Conservation (phyloP, 1,140 invertebrate species). For the Meloidogyne chitwoodi region DNA sequence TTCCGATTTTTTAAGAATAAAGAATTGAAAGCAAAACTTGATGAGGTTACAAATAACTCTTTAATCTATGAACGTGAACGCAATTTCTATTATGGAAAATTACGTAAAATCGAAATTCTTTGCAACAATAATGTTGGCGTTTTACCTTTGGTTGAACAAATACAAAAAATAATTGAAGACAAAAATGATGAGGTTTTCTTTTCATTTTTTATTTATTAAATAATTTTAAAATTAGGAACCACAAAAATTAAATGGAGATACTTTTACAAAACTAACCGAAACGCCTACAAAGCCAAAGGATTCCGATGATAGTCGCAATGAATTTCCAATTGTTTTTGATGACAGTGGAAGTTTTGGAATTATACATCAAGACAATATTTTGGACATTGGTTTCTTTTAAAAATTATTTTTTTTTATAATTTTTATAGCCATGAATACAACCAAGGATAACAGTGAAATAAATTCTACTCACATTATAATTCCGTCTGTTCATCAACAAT, state of each 20-base stretch:
- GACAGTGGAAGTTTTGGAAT: neutral
- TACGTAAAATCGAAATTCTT: constrained; percentile 93
- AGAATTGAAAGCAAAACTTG: constrained; percentile 1
- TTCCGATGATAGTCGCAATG: neutral
- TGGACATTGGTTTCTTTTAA: neutral
- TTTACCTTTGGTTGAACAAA: neutral
- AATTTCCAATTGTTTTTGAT: neutral
- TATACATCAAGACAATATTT: neutral
- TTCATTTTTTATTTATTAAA: too few relatives aligned
- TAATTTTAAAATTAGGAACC: neutral
- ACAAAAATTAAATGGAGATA: neutral
- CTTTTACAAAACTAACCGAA: neutral
- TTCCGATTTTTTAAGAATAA: neutral
- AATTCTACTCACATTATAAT: neutral
- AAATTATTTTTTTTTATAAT: neutral
- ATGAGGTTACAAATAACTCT: neutral
- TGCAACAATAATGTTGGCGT: constrained; percentile 63
- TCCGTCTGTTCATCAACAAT: neutral
- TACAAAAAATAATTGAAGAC: neutral
- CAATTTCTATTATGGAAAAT: constrained; percentile 97
- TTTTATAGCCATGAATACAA: neutral
- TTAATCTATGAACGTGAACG: constrained; percentile 67
- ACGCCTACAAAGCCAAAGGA: neutral
- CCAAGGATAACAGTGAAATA: neutral
- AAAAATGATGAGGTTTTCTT: neutral